Base-by-base conservation (phyloP, 2,888 invertebrate species). In the Nemotelus nigrinus region DNA sequence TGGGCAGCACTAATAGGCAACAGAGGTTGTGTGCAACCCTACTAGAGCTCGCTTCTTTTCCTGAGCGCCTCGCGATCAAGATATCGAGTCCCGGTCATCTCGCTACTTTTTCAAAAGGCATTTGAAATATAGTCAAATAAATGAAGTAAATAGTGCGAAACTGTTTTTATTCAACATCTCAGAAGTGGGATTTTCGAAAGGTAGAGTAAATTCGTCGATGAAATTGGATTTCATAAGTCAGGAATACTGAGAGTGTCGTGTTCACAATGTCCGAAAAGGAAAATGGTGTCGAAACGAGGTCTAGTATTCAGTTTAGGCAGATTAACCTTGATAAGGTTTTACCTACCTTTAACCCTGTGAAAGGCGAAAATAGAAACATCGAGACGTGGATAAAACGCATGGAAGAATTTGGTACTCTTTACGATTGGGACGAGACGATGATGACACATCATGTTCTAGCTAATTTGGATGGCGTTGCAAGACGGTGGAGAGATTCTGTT, bases 341-440 rank as follows among this genome's bases (percentile, higher is more conserved):
- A 10, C 64, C 64, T 25, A 10, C 43, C 6, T 64, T 64, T 43
- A 41, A 64, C 43, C 68, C 68, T 10, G 47, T 47, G 48, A 48
- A 48, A 39, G 10, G 48, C 25, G 68, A 47, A 5, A 10, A 63
- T 63, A 63, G 63, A 63, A 63, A 47, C 50, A 10, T 68, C n/a
- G 48, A 48, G n/a, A n/a, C 6, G 6, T 68, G 68, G 68, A n/a
- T 68, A 1, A 47, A 47, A n/a, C 8, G 43, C 10, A 8, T 65
- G 3, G 65, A 65, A 65, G 41, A 39, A 4, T 45, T 8, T n/a
- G 3, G 44, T 43, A 7, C 45, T 10, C 41, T 43, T 39, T 65
- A 65, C 41, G 45, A 65, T 65, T 65, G 65, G 65, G 65, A 65
- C 41, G 65, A 65, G n/a, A 41, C 41, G 39, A 41, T 5, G 65